Conservation (phyloP, 2,113 vertebrate genomes). For the Cinclus mexicanus region DNA sequence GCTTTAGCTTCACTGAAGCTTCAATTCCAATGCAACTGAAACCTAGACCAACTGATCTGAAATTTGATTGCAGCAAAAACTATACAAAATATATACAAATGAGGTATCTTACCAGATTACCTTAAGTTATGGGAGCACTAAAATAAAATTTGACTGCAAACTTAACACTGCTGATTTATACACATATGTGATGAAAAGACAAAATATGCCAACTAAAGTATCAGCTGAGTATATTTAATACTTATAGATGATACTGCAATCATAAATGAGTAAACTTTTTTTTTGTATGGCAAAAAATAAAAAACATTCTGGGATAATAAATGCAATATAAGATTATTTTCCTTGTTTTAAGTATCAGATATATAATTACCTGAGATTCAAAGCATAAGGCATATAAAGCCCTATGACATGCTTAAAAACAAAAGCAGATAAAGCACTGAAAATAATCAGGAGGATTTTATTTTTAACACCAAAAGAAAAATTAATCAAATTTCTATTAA, state of each 20-base stretch:
- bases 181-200: not conserved
- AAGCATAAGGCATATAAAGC: not conserved
- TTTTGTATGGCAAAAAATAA: not conserved
- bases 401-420: not conserved
- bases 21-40: not conserved
- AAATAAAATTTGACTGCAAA: constrained; percentile 18
- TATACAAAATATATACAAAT: not conserved
- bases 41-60: not conserved
- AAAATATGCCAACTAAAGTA: not conserved
- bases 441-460: not conserved
- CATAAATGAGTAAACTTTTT: not conserved
- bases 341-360: not conserved
- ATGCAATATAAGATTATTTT: not conserved
- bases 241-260: not conserved
- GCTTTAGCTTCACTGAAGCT: not conserved
- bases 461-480: not conserved
- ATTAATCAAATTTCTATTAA: not conserved
- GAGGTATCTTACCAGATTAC: not conserved
- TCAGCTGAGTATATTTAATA: not conserved
- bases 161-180: not conserved
- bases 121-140: not conserved
- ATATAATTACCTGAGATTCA: not conserved
- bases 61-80: not conserved
- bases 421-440: not conserved
- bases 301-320: not conserved